A percentile compares a stretch with the other conserved stretches of the same genome.
Evolutionary conservation across 2,888 invertebrate genomes (phyloP).

Genomic region (Cheilosia impressa): DNA sequence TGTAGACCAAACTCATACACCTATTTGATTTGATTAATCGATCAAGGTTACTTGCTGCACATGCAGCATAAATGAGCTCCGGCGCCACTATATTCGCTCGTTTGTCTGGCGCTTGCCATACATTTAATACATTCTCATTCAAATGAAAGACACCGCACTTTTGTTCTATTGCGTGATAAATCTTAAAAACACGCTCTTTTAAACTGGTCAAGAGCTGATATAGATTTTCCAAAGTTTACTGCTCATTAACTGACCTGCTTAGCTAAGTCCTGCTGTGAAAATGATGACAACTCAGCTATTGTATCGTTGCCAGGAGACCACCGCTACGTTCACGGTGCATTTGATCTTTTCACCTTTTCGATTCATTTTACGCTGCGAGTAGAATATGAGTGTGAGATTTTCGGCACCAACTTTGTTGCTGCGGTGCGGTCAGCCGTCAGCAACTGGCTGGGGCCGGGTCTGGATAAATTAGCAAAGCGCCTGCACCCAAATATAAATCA

Average conservation of each 20-base stretch:
- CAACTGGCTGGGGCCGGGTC: neutral
- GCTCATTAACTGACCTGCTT: conserved; percentile 73
- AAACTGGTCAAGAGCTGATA: conserved; percentile 58
- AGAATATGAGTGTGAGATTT: conserved; percentile 65
- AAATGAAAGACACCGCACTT: conserved; percentile 59
- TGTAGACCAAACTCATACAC: conserved; percentile 66
- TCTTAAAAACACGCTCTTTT: conserved; percentile 61
- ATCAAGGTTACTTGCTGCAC: conserved; percentile 74
- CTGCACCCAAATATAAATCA: conserved; percentile 74
- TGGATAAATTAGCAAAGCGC: conserved; percentile 72
- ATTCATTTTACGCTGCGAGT: conserved; percentile 34
- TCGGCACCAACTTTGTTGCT: conserved; percentile 67
- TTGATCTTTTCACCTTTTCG: conserved; percentile 71
- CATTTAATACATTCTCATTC: conserved; percentile 42
- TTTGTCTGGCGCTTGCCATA: conserved; percentile 53
- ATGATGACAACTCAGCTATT: conserved; percentile 72
- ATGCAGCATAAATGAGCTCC: conserved; percentile 67
- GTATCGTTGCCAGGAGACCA: conserved; percentile 62
- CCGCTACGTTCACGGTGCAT: conserved; percentile 65
- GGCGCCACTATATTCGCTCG: conserved; percentile 69
- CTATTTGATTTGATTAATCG: conserved; percentile 75
- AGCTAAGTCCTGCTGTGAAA: conserved; percentile 68
- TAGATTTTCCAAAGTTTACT: conserved; percentile 70
- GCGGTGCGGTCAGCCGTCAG: conserved; percentile 28
- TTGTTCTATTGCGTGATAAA: conserved; percentile 70